These are phyloP conservation scores for Agrochola macilenta DNA, from an alignment of 2,888 invertebrate species.

Conservation along the genomic window DNA sequence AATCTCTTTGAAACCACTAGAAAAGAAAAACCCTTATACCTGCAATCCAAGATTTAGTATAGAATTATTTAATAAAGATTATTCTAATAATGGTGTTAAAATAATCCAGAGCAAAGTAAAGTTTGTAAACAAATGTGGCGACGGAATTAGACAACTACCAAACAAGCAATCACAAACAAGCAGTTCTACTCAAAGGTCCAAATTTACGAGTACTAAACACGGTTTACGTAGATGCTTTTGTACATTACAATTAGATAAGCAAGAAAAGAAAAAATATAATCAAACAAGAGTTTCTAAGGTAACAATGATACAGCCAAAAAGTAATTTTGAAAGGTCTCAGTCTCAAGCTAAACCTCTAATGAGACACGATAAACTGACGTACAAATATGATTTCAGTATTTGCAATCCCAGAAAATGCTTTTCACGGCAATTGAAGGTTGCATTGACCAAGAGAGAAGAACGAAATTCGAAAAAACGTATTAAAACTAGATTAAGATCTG, in stretches of 20 bases:
- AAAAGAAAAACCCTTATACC: not conserved
- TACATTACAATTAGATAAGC: constrained; percentile 69
- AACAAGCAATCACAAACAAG: constrained; percentile 65
- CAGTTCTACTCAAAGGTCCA: constrained; percentile 51
- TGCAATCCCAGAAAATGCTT: not conserved
- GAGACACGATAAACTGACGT: not conserved
- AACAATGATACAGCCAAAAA: constrained; percentile 29
- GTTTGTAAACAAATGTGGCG: not conserved
- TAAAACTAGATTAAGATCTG: constrained; percentile 11
- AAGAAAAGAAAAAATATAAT: constrained; percentile 42
- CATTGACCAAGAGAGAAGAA: constrained; percentile 15
- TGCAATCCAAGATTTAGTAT: constrained; percentile 1
- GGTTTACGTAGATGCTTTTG: constrained; percentile 73
- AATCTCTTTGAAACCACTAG: not conserved
- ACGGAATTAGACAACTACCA: constrained; percentile 1
- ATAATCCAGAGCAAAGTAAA: constrained; percentile 1
- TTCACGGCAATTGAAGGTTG: not conserved
- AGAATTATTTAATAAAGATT: constrained; percentile 1
- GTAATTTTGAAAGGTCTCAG: not conserved
- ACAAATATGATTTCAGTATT: constrained; percentile 13
- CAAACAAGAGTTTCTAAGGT: constrained; percentile 42
- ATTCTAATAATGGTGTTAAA: constrained; percentile 3
- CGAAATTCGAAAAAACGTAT: constrained; percentile 12
- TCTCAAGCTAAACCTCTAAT: constrained; percentile 1
- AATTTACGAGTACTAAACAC: constrained; percentile 59